These are phyloP conservation scores for Drosophila rubida DNA, from an alignment of 2,888 invertebrate genomes.

Conservation along the genomic window DNA sequence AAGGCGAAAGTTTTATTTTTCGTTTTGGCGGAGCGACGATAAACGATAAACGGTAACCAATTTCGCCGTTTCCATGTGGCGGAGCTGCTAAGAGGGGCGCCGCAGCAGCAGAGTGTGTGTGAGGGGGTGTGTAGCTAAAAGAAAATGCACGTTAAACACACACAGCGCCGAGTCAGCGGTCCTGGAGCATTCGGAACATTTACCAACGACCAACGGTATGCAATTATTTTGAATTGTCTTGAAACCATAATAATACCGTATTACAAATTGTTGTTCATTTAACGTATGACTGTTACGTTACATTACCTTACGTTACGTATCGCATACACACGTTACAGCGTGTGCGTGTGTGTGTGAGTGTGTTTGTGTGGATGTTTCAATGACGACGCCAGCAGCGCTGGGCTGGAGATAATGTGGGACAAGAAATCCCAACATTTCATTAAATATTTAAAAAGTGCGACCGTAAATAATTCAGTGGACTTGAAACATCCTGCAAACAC, in stretches of 20 bases:
- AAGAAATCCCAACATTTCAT: slow-evolving; percentile 51
- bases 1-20: slow-evolving; percentile 1
- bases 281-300: slow-evolving; percentile 31
- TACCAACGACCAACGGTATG: slow-evolving; percentile 84
- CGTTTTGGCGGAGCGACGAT: slow-evolving; percentile 10
- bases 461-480: slow-evolving; percentile 46
- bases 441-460: slow-evolving; percentile 50
- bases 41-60: slow-evolving; percentile 43
- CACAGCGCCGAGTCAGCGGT: slow-evolving; percentile 85
- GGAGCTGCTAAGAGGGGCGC: slow-evolving; percentile 26
- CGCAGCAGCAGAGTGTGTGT: background rate
- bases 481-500: slow-evolving; percentile 42
- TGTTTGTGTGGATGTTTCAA: slow-evolving; percentile 37
- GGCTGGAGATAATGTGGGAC: slow-evolving; percentile 22
- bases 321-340: slow-evolving; percentile 3
- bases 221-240: slow-evolving; percentile 38
- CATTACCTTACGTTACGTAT: slow-evolving; percentile 9
- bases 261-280: slow-evolving; percentile 40
- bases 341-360: slow-evolving; percentile 8
- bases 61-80: slow-evolving; percentile 55
- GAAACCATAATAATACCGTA: slow-evolving; percentile 27
- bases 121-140: slow-evolving; percentile 40
- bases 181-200: slow-evolving; percentile 85
- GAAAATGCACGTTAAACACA: slow-evolving; percentile 85
- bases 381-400: slow-evolving; percentile 18